Evolutionary conservation across 2,113 vertebrate species (phyloP), one percentile per base, ranked within the genome.

Genomic region (Lophura nycthemera): DNA sequence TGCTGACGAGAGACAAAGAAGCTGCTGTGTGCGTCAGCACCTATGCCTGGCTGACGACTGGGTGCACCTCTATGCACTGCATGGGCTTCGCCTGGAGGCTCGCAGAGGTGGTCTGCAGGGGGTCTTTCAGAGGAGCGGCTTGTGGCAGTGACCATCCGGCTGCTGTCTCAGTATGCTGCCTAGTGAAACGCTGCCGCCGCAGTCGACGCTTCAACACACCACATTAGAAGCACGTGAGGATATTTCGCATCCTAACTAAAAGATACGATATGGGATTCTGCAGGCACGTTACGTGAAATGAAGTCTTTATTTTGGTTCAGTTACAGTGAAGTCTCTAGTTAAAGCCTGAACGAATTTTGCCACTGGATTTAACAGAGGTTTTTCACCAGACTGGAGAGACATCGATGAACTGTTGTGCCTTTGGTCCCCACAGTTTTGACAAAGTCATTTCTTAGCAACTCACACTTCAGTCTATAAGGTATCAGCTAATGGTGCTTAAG

Each of bases 401-500:
- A 1, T 71, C 70, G 89, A 73, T 52, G 81, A 96, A 87, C 93
- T 86, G 92, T 95, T 86, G 92, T 95, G 86, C 96, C 95, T 97
- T 97, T 90, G 78, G 95, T 91, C 88, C 93, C 88, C 4, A 11
- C 40, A 70, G 85, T 64, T 92, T 65, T 93, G 81, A 95, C 73
- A 96, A 82, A 92, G 82, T 95, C 22, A 60, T 77, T 91, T 94
- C 72, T 90, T 86, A 87, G 65, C 78, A 93, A 76, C 74, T 83
- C 94, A 18, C 76, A 77, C 70, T 95, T 95, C 74, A 76, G 60
- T 91, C 77, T 94, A 50, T 74, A 92, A 83, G 91, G 65, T 94
- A 87, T 42, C 76, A 27, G 70, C 95, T 97, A 83, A 89, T 84
- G 85, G 95, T 94, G 74, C 91, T 96, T 95, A 93, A 92, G 95